Conservation (phyloP, 2,797 vertebrate species). For the Anguilla marmorata region DNA sequence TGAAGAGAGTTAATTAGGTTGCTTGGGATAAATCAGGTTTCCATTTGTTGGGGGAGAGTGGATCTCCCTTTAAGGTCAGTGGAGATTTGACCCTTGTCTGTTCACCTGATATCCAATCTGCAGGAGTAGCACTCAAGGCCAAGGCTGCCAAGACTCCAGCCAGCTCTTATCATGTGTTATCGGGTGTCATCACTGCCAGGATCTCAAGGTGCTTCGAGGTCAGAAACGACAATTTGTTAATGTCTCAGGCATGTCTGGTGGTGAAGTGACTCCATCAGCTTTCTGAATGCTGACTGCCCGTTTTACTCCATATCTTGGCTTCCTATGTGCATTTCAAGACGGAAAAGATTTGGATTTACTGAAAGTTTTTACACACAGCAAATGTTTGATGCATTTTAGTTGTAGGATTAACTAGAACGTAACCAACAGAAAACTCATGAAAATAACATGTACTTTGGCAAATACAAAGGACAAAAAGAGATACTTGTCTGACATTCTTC, state of each 20-base stretch:
- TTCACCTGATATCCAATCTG: slow-evolving; percentile 57
- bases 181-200: slow-evolving; percentile 64
- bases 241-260: slow-evolving; percentile 37
- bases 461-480: background rate
- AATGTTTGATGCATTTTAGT: slow-evolving; percentile 5
- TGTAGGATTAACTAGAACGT: slow-evolving; percentile 12
- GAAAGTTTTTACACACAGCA: background rate
- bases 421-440: background rate
- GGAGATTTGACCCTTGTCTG: slow-evolving; percentile 45
- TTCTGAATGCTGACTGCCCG: background rate
- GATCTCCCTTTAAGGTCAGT: slow-evolving; percentile 43
- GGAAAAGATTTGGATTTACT: slow-evolving; percentile 1
- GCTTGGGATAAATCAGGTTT: slow-evolving; percentile 45
- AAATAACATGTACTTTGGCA: background rate
- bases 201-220: slow-evolving; percentile 63
- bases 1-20: slow-evolving; percentile 32
- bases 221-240: slow-evolving; percentile 59
- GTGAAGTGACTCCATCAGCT: slow-evolving; percentile 12
- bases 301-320: background rate
- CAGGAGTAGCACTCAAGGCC: slow-evolving; percentile 39
- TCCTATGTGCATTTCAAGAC: background rate
- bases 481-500: background rate
- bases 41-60: slow-evolving; percentile 48
- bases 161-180: slow-evolving; percentile 60
- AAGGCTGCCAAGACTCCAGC: slow-evolving; percentile 38